These are phyloP conservation scores for Periophthalmus magnuspinnatus DNA, from an alignment of 2,797 vertebrate genomes.

Conservation along the genomic window DNA sequence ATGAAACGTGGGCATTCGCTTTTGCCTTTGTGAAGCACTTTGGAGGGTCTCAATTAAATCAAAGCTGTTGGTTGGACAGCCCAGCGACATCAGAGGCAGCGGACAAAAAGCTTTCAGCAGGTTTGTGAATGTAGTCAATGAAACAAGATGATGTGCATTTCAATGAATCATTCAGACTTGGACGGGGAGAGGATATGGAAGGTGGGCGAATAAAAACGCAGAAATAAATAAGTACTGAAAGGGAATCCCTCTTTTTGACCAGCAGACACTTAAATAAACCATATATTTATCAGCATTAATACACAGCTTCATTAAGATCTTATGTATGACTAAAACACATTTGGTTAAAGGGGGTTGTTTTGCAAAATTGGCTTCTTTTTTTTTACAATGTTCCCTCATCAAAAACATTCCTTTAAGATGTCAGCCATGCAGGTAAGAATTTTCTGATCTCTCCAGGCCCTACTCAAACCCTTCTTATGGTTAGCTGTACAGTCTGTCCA, in stretches of 20 bases:
- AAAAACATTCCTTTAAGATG: no score
- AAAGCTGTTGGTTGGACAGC: constrained; percentile 53
- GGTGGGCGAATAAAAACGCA: constrained; percentile 62
- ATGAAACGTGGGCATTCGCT: constrained; percentile 38
- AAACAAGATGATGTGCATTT: constrained; percentile 77
- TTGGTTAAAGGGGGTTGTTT: neutral
- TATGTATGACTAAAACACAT: neutral
- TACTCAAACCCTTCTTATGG: no score
- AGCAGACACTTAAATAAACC: constrained; percentile 27
- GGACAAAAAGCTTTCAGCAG: constrained; percentile 75
- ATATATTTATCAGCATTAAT: constrained; percentile 5
- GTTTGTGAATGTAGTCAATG: constrained; percentile 73
- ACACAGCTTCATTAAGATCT: neutral
- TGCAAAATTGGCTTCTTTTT: no score
- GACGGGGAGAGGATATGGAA: constrained; percentile 57
- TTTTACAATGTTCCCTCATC: no score
- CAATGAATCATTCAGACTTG: constrained; percentile 72
- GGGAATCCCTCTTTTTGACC: constrained; percentile 55
- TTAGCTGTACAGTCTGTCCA: no score
- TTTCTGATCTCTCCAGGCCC: no score
- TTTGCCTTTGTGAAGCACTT: constrained; percentile 55
- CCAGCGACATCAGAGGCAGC: constrained; percentile 62
- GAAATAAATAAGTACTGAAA: constrained; percentile 50
- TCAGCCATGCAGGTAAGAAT: no score
- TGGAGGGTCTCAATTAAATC: constrained; percentile 69